These are phyloP conservation scores for Hemithea aestivaria DNA, from an alignment of 2,888 invertebrate species.

Conservation along the genomic window DNA sequence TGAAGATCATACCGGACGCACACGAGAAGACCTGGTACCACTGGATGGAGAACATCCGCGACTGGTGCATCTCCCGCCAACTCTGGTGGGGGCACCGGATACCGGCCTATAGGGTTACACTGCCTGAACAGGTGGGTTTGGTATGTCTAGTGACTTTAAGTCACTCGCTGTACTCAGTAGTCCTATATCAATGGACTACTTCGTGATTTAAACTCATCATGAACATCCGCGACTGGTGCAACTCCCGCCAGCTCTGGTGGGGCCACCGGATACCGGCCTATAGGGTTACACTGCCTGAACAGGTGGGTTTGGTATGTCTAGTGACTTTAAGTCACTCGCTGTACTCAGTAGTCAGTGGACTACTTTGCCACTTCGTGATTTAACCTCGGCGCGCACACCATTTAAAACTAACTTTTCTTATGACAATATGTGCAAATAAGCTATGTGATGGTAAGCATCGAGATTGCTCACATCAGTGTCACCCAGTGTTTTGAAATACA, in stretches of 20 bases:
- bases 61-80: slow-evolving; percentile 99
- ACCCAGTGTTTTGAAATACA: too few relatives aligned
- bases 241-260: slow-evolving; percentile 99
- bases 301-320: slow-evolving; percentile 31
- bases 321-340: too few relatives aligned
- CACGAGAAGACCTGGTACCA: slow-evolving; percentile 96
- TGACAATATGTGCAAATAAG: too few relatives aligned
- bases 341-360: too few relatives aligned
- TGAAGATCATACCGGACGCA: slow-evolving; percentile 93
- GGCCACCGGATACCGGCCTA: slow-evolving; percentile 99
- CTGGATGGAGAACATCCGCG: slow-evolving; percentile 97
- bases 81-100: slow-evolving; percentile 99
- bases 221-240: slow-evolving; percentile 98
- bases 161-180: too few relatives aligned
- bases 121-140: slow-evolving; percentile 37
- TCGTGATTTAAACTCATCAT: too few relatives aligned
- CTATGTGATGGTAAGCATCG: too few relatives aligned
- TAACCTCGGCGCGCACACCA: too few relatives aligned
- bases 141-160: not conserved
- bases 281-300: slow-evolving; percentile 69
- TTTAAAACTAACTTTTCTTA: too few relatives aligned
- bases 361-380: too few relatives aligned
- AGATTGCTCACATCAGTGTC: too few relatives aligned
- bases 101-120: slow-evolving; percentile 90
- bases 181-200: too few relatives aligned